Base-by-base conservation (phyloP, 1,140 invertebrate genomes). In the Pachypeltis micranthus region DNA sequence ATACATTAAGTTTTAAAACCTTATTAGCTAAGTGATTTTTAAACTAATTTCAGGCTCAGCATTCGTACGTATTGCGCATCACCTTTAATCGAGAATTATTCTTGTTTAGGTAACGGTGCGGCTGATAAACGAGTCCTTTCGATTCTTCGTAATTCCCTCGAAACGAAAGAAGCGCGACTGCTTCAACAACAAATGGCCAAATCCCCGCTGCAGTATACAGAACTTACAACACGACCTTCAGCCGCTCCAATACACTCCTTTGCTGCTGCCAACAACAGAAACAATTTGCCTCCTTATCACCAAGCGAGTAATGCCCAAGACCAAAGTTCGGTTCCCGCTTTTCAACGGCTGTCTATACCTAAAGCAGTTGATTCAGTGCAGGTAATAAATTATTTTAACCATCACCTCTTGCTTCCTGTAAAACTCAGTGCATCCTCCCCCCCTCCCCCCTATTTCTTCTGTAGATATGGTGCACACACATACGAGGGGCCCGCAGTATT, bases 121-220 rank as follows among this genome's bases (percentile, higher is more conserved):
- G 82, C 81, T 23, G 80, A 86, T 69, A 85, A 85, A 71, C 76
- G 80, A 44, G 83, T 86, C 19, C 72, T 85, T 58, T 85, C 80
- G 68, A 78, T 86, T 61, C 69, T 87, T 44, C 76, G 85, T 66
- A 85, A 81, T 65, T 86, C 80, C 70, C 73, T 86, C 64, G 84
- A 87, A 73, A 83, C 79, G 29, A 85, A 84, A 71, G 81, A 80
- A 63, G 79, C 77, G 59, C 73, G 76, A 54, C 81, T 83, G 59
- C 71, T 72, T 25, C 69, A 76, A 63, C 77, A 77, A 31, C 25
- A 58, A 21, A 7, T 25, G 16, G 56, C 14, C 21, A 31, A 31
- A 58, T 58, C 56, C 21, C 28, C 47, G 4, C 4, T 51, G 10
- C 10, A 10, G 4, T 51, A 51, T 21, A 51, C 47, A 21, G 47